phyloP scores from a whole-genome alignment of 2,797 vertebrate species.

The Heteromormyrus szaboi region DNA sequence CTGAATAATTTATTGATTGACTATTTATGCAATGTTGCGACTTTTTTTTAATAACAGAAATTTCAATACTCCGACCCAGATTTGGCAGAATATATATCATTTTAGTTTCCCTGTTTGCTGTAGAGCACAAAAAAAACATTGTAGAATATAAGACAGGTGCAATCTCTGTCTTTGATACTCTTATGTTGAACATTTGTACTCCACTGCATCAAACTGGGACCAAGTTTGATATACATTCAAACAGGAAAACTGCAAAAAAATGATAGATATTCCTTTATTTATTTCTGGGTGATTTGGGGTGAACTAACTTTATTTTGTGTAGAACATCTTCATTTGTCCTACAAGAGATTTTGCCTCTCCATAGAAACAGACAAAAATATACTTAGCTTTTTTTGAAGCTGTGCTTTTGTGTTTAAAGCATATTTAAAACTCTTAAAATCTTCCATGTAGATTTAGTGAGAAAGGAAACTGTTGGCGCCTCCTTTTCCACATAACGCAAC shows the following conservation, averaged over 20 bases:
- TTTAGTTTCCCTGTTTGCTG: constrained; percentile 35
- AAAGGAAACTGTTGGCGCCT: neutral
- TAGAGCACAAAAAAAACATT: constrained; percentile 45
- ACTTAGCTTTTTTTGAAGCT: constrained; percentile 19
- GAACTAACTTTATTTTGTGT: constrained; percentile 54
- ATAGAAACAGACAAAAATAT: constrained; percentile 24
- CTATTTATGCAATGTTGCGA: constrained; percentile 74
- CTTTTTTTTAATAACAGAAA: constrained; percentile 71
- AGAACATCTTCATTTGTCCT: constrained; percentile 51
- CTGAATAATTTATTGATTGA: constrained; percentile 63
- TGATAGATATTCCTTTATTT: constrained; percentile 63
- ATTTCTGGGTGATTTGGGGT: constrained; percentile 60
- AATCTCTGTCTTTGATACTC: neutral
- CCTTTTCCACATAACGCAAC: neutral
- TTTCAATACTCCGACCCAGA: constrained; percentile 56
- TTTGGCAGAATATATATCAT: constrained; percentile 55
- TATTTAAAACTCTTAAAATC: neutral
- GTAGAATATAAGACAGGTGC: constrained; percentile 20
- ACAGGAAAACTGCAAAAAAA: constrained; percentile 46
- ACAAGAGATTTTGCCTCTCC: constrained; percentile 10
- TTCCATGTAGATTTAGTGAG: neutral
- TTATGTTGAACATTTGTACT: constrained; percentile 8
- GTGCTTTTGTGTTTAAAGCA: neutral
- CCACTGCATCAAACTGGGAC: constrained; percentile 24
- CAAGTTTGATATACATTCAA: constrained; percentile 44